Percentiles rank a stretch among this genome's conserved stretches.
Conservation (phyloP, 2,888 invertebrate species). For the Dendrolimus houi region DNA sequence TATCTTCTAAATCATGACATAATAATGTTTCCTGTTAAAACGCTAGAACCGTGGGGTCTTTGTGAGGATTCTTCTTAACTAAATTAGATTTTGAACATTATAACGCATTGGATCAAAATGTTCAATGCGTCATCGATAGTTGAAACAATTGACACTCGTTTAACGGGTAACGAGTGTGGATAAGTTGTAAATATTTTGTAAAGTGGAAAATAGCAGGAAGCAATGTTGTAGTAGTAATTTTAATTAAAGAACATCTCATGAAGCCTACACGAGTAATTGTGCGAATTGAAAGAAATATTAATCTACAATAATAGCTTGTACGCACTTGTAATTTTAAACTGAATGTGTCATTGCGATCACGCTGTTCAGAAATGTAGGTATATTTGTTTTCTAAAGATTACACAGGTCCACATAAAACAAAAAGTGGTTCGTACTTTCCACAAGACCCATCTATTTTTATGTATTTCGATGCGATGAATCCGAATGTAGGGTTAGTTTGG, state of each 20-base stretch:
- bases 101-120: too few relatives aligned
- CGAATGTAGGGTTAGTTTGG: too few relatives aligned
- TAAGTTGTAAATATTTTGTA: background rate
- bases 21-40: too few relatives aligned
- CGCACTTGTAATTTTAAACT: background rate
- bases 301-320: background rate
- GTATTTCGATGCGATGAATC: too few relatives aligned
- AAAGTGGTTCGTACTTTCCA: too few relatives aligned
- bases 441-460: too few relatives aligned
- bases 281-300: background rate
- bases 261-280: background rate
- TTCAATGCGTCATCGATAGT: background rate
- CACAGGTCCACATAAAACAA: too few relatives aligned
- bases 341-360: background rate
- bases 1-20: too few relatives aligned
- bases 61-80: too few relatives aligned
- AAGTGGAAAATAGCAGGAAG: conserved; percentile 7
- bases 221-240: background rate
- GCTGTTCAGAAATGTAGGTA: background rate
- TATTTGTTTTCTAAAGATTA: background rate
- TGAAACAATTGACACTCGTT: conserved; percentile 3
- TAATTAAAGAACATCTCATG: background rate
- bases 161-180: conserved; percentile 1
- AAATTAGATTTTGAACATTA: too few relatives aligned
- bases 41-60: too few relatives aligned